Evolutionary conservation across 2,797 vertebrate species (phyloP), one percentile per base, ranked within the genome.

Genomic region (Danio albolineatus): DNA sequence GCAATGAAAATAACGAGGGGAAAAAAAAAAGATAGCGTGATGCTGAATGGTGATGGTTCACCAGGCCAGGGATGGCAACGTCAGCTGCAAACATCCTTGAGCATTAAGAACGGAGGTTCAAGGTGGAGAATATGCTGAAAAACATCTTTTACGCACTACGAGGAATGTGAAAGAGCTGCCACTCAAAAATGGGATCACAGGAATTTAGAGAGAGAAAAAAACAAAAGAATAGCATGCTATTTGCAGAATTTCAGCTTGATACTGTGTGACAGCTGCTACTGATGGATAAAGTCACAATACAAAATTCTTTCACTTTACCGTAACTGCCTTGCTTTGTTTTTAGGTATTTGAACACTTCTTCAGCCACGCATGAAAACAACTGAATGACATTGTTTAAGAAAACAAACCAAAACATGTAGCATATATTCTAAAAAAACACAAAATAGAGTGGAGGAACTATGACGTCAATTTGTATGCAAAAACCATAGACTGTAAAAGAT

Each of bases 31-130:
- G 21, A 62, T 10, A 12, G 76, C 76, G 49, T 14, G 60, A 70
- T 73, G 39, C 48, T 61, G 77, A 79, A 79, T 72, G 57, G 46
- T 44, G 8, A 17, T 36, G 60, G 61, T 48, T 74, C 71, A 51
- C 41, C 59, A 66, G 43, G 66, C 62, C 73, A 53, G 8, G 64
- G 59, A 46, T 59, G 60, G 51, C 67, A 66, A 70, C 64, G 78
- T 80, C 69, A 80, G 53, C 70, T 71, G 57, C 21, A 28, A 64
- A 49, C 21, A 70, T 73, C 85, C 85, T 80, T 86, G 80, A 54
- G 51, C 5, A 13, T 75, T 57, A 69, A 3, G 39, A 84, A 72
- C 54, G 13, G 13, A 39, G 54, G 79, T 78, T 85, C 78, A 81
- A 83, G 76, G 78, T 38, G 61, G 51, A 46, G 44, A 65, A 64